Evolutionary conservation across 2,113 vertebrate genomes (phyloP).

Genomic region (Cettia cetti): DNA sequence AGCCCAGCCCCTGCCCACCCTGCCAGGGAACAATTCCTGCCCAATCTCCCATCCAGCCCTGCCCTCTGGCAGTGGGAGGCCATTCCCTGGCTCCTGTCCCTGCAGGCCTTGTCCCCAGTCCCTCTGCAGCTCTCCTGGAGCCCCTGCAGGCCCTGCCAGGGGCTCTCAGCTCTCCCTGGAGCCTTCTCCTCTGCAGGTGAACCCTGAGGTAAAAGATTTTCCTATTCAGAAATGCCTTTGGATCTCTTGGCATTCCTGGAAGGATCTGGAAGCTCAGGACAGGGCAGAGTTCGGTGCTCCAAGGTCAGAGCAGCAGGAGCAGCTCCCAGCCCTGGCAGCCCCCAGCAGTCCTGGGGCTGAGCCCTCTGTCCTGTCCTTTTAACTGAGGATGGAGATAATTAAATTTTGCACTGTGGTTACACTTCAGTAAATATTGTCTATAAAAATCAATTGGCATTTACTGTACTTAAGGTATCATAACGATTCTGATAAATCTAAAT

Average conservation of each 20-base stretch:
- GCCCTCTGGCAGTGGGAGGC: not conserved
- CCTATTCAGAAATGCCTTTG: accelerated
- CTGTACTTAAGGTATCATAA: constrained; percentile 70
- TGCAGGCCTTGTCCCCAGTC: not conserved
- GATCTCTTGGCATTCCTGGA: not conserved
- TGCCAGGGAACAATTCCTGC: no score
- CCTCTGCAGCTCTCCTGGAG: not conserved
- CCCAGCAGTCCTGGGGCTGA: not conserved
- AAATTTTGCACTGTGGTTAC: constrained; percentile 54
- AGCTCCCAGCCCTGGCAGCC: not conserved
- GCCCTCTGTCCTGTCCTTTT: not conserved
- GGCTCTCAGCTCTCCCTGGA: not conserved
- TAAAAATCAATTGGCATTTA: constrained; percentile 71
- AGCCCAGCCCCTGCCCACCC: no score
- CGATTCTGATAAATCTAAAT: constrained; percentile 72
- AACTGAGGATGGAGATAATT: constrained; percentile 55
- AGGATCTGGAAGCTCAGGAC: not conserved
- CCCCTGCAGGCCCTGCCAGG: not conserved
- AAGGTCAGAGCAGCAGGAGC: not conserved
- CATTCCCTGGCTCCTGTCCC: not conserved
- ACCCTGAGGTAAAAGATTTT: accelerated
- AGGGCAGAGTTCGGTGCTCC: not conserved
- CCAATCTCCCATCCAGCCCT: not conserved
- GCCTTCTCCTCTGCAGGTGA: not conserved
- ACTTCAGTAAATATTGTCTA: constrained; percentile 69